Base-by-base conservation (phyloP, 2,797 vertebrate genomes). In the Selene dorsalis region DNA sequence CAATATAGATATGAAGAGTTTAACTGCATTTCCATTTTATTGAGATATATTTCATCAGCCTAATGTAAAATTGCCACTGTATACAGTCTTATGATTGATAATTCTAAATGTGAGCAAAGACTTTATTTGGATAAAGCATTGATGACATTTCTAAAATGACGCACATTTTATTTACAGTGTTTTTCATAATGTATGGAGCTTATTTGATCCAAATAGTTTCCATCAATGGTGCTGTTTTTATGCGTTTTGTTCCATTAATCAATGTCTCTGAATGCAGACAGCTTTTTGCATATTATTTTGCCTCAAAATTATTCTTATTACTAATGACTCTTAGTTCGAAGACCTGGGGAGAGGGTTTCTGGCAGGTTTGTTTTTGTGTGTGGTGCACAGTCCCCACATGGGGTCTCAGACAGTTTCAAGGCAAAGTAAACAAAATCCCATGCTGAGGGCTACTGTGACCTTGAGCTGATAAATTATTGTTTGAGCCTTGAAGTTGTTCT, bases 371-470 rank as follows among this genome's bases (percentile, higher is more conserved):
- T 82, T 75, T 58, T 80, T 80, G 69, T 82, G 66, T 68, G 53
- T 72, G 38, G 39, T 0, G 26, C 61, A 75, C 41, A 66, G 48
- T 71, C 65, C 60, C 77, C 72, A 63, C 56, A 55, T 79, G 75
- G 68, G 83, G 59, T 62, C 66, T 17, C n/a, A 17, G 35, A 69
- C 72, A 80, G 56, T 67, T 80, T 76, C n/a, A 69, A 75, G 58
- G 63, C 63, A 79, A 77, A 79, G 74, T 77, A 80, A 87, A 79
- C 38, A 82, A 72, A 78, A 66, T 76, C 52, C 48, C 35, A 63
- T n/a, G 65, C 76, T 82, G 62, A n/a, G 22, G 62, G 55, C 69
- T 32, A 11, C 65, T 30, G 53, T 6, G 6, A 60, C 73, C 68
- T 82, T 78, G 60, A 71, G 56, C 70, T 72, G 73, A 82, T 80